These are phyloP conservation scores for Aratinga solstitialis DNA, from an alignment of 2,797 vertebrate genomes.

Conservation along the genomic window DNA sequence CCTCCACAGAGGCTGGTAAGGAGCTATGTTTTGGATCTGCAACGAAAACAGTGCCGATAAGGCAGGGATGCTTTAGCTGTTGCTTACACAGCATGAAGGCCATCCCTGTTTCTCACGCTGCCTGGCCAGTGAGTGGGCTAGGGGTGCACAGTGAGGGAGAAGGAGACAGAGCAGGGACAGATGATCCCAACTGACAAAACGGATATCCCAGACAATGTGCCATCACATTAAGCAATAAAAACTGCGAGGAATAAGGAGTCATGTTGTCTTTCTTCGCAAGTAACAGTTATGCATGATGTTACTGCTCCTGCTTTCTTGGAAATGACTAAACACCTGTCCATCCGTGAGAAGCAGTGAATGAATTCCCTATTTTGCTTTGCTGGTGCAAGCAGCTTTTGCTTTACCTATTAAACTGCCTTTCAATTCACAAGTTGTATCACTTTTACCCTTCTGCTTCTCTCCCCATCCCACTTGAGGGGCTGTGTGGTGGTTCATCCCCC, in stretches of 20 bases:
- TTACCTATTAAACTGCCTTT: not conserved
- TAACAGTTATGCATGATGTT: not conserved
- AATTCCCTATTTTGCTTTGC: not conserved
- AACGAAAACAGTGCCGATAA: not conserved
- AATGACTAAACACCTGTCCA: not conserved
- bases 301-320: not conserved
- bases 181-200: not conserved
- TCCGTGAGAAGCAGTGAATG: rapidly evolving
- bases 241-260: not conserved
- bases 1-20: not conserved
- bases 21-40: not conserved
- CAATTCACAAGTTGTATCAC: not conserved
- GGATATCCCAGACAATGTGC: not conserved
- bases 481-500: not conserved
- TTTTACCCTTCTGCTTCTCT: not conserved
- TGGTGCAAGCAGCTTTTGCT: not conserved
- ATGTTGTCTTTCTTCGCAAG: not conserved
- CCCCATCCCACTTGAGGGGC: not conserved
- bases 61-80: not conserved
- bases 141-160: not conserved
- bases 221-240: not conserved
- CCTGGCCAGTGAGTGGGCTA: not conserved
- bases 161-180: not conserved
- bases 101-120: not conserved
- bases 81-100: not conserved